Evolutionary conservation across 2,888 invertebrate species (phyloP).

Genomic region (Lochmaea crataegi): DNA sequence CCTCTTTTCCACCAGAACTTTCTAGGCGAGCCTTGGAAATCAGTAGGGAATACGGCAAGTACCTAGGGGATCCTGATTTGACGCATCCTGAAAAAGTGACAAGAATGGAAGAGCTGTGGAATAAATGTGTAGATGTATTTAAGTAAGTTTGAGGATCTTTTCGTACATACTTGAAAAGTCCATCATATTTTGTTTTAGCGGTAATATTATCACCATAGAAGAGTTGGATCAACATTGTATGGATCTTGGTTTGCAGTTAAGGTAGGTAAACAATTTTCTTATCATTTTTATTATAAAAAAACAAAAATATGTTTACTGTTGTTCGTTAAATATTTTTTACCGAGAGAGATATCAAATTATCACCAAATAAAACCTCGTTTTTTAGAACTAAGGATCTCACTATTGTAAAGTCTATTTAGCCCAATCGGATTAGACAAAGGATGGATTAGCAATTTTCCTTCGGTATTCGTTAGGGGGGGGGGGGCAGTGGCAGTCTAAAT

Average conservation of each 20-base stretch:
- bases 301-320: too few relatives aligned
- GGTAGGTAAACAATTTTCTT: background rate
- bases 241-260: background rate
- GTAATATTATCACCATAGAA: background rate
- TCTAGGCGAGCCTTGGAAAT: background rate
- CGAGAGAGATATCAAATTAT: too few relatives aligned
- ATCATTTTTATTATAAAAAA: too few relatives aligned
- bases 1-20: constrained; percentile 2
- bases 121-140: background rate
- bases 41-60: background rate
- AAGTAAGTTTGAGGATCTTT: background rate
- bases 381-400: too few relatives aligned
- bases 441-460: too few relatives aligned
- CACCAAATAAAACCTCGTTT: too few relatives aligned
- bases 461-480: too few relatives aligned
- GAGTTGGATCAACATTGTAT: background rate
- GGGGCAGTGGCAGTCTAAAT: too few relatives aligned
- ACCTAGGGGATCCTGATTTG: background rate
- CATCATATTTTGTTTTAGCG: background rate
- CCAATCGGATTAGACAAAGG: too few relatives aligned
- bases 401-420: too few relatives aligned
- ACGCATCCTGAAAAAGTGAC: background rate
- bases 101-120: background rate
- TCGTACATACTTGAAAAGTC: too few relatives aligned
- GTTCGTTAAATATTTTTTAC: too few relatives aligned